Conservation (phyloP, 2,888 invertebrate genomes). For the Metopia argyrocephala region DNA sequence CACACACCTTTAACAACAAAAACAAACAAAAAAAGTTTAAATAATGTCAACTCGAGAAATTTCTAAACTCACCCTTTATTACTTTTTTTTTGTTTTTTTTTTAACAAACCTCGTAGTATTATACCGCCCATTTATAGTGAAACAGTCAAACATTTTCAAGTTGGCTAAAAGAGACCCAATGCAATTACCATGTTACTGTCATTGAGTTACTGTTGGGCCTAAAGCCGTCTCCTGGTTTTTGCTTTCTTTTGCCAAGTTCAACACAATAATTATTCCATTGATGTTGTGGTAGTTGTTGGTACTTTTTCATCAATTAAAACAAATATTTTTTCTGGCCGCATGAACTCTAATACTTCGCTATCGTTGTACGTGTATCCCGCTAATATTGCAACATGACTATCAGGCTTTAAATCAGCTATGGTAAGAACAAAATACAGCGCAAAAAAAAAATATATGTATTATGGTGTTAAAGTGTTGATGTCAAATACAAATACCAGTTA, state of each 20-base stretch:
- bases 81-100: no score
- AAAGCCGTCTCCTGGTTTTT: no score
- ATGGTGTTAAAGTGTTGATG: conserved; percentile 48
- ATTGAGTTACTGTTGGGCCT: no score
- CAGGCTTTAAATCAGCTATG: neutral
- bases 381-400: neutral
- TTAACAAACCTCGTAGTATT: no score
- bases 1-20: no score
- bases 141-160: no score
- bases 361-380: neutral
- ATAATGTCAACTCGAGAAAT: no score
- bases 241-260: neutral
- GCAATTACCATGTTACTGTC: no score
- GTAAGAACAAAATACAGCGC: neutral
- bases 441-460: neutral
- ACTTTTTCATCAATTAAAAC: neutral
- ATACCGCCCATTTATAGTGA: no score
- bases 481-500: conserved; percentile 54
- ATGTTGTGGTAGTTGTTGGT: neutral
- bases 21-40: no score
- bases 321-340: neutral
- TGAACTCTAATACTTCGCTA: neutral
- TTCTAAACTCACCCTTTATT: no score
- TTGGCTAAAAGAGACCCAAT: no score
- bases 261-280: neutral